Evolutionary conservation across 1,140 invertebrate genomes (phyloP), one percentile per base, ranked within the genome.

Genomic region (Uloborus diversus): DNA sequence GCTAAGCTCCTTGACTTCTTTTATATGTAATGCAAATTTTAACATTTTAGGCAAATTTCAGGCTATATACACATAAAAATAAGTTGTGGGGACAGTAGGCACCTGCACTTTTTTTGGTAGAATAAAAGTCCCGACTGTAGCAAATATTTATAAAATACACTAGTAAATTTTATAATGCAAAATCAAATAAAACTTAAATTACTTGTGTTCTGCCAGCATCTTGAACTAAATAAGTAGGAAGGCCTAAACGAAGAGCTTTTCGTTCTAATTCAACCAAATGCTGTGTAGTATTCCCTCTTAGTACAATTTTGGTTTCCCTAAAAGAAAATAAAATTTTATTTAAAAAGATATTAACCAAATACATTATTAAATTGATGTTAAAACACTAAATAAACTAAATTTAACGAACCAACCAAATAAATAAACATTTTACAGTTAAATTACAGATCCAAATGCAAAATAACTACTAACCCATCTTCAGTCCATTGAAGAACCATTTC

Each of bases 151-250:
- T n/a, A n/a, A n/a, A n/a, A n/a, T n/a, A n/a, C n/a, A n/a, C n/a
- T n/a, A n/a, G n/a, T n/a, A n/a, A n/a, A n/a, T n/a, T n/a, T n/a
- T n/a, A n/a, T n/a, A n/a, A n/a, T 42, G 2, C 37, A 1, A 42
- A 42, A 42, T 13, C 37, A 51, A 51, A 13, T n/a, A 13, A 51
- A 11, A n/a, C n/a, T 51, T 20, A 51, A 7, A 51, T 51, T 35
- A 91, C 89, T 86, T 92, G 90, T 42, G 91, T 92, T 81, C 85
- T 86, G 9, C 91, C 91, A 51, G 90, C 90, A 87, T 92, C 91
- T 64, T 88, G 87, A 3, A 92, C 90, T 61, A 90, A 80, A 84
- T 90, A 90, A 68, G 87, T 86, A 56, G 89, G 89, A 53, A 91
- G 83, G 65, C 86, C 86, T 13, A 86, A 73, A 32, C 83, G 82